Evolutionary conservation across 2,113 vertebrate species (phyloP), one percentile per base, ranked within the genome.

Genomic region (Micronisus gabar): DNA sequence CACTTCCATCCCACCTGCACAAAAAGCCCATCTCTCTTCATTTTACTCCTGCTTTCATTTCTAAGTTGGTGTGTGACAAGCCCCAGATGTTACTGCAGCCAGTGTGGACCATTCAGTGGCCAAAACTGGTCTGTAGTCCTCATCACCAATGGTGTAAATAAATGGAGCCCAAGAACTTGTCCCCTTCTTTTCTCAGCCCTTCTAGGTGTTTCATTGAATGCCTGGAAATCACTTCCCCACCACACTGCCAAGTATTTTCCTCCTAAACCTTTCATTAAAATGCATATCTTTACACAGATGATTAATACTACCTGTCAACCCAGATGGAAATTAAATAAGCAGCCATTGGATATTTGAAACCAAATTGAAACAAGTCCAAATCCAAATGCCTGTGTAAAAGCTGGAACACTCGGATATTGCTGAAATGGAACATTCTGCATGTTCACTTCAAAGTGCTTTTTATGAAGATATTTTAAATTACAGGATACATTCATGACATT

Each of bases 121-220:
- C 63, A 83, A 88, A 74, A 56, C 0, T 0, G 0, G 15, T 14
- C 20, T 58, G 30, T 7, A 53, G 27, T 34, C 22, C 48, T 38
- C 45, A 73, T 20, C 7, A 58, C 7, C 29, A 83, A 0, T 10
- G 6, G 5, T 20, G 17, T 36, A 73, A 89, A 45, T 9, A 73
- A 89, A 45, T 9, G 10, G 15, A 88, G 59, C 11, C 40, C 32
- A 16, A 56, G 10, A 58, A 79, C 9, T 34, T 13, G 3, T 6
- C 17, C 18, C 11, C 29, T 67, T 52, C 52, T 59, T 63, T 88
- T 59, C 43, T 68, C 75, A 88, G 43, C 21, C 40, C 30, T 61
- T 76, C 18, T 23, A 40, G 15, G 10, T 40, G 29, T 30, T 90
- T 22, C 48, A 40, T 56, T 88, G 27, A 45, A 34, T 47, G 36